Evolutionary conservation across 1,140 invertebrate species (phyloP), one percentile per base, ranked within the genome.

Genomic region (Heliconius congener): DNA sequence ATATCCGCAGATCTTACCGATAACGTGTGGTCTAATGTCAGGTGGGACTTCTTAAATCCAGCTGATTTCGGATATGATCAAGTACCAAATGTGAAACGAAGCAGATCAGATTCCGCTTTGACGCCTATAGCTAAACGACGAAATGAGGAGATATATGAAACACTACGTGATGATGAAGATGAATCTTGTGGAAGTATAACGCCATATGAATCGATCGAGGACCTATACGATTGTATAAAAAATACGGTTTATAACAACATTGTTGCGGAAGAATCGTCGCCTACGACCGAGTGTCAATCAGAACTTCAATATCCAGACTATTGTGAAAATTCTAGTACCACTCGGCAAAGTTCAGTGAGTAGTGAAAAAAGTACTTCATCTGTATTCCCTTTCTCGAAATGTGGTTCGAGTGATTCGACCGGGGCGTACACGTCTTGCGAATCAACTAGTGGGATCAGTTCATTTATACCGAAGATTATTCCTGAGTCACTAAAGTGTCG

Each of bases 151-250:
- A 88, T 94, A 19, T 95, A 95, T 77, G 93, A 94, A 84, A 91
- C 83, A 55, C 81, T 95, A 71, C 86, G 87, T 23, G 86, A 93
- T 70, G 87, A 87, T n/a, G 89, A 92, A 74, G 87, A 79, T 30
- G 90, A 94, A 82, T 92, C 91, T n/a, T 91, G 90, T 84, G 92
- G 88, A 55, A 92, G 91, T 78, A 91, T 94, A 76, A 95, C 94
- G 52, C 94, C 94, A 0, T 95, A 95, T 70, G 94, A 95, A 85
- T 95, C 94, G 1, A 94, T 95, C 81, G 94, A 95, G 83, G 94
- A 95, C 85, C 82, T 95, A 34, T 95, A 95, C 77, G 93, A 95
- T 50, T 94, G 94, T 73, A 94, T 95, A 30, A 95, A 95, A 82
- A 94, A 94, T 78, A 84, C 88, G 11, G 88, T 86, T 8, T 94